phyloP scores from a whole-genome alignment of 2,888 invertebrate genomes.

The Nasonia oneida region DNA sequence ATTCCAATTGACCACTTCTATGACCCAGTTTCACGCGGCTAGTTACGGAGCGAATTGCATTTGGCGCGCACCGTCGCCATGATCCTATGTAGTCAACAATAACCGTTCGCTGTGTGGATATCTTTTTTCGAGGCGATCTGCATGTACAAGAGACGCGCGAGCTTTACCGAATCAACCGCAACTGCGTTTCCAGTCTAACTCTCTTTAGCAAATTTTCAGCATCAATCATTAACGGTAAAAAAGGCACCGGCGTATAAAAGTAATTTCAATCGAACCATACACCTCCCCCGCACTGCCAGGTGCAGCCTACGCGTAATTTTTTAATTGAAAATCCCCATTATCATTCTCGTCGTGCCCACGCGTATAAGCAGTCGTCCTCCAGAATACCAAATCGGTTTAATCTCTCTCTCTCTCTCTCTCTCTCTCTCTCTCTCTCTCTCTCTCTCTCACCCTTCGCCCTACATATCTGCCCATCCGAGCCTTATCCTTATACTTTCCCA shows the following conservation, averaged over 20 bases:
- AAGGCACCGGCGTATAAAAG: no score
- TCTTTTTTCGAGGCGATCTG: neutral
- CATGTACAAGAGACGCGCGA: neutral
- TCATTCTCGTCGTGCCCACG: neutral
- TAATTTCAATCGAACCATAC: no score
- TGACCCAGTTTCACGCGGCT: slow-evolving; percentile 30
- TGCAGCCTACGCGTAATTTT: no score
- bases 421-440: no score
- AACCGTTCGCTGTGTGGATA: neutral
- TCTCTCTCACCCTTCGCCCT: neutral
- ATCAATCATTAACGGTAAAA: no score
- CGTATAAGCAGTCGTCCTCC: neutral
- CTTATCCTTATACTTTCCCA: neutral
- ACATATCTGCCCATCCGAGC: neutral
- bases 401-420: neutral
- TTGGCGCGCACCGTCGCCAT: neutral
- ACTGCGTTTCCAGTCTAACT: no score
- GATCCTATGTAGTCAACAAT: slow-evolving; percentile 5
- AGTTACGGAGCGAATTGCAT: slow-evolving; percentile 21
- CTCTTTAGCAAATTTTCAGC: no score
- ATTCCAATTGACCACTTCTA: slow-evolving; percentile 20
- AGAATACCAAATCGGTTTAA: neutral
- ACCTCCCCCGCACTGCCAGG: no score
- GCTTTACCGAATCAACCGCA: no score
- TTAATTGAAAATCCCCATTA: slow-evolving; percentile 41